Evolutionary conservation across 2,113 vertebrate genomes (phyloP), one percentile per base, ranked within the genome.

Genomic region (Oenanthe oenanthe): DNA sequence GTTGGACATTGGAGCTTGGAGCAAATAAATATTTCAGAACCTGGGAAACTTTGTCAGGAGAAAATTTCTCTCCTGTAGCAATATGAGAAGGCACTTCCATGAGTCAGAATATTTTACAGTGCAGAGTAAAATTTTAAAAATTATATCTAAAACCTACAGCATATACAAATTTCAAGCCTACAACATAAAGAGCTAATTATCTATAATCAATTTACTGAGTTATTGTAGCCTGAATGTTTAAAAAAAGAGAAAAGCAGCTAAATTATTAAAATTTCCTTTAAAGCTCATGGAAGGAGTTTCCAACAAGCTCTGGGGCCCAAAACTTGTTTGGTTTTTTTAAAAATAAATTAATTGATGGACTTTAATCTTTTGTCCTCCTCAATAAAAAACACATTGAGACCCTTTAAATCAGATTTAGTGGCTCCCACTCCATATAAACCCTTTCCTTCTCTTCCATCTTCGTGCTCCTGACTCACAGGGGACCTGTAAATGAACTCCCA

Each of bases 1-100:
- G 45, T 0, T 76, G 45, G 26, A 43, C 16, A 40, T 0, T 18
- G 18, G 7, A 13, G 42, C 17, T 50, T 28, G 43, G 4, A 54
- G 19, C 4, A 62, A 62, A 62, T 20, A 29, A 50, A 36, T n/a
- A 18, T 45, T 15, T 31, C 31, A 83, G 76, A 80, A 43, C 5
- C 11, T 14, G 32, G 9, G 22, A 58, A 85, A 28, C 3, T 57
- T 26, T 26, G 12, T 31, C 61, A 75, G 66, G 34, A 48, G 17
- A 53, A 40, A 63, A 65, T 3, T 26, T 17, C 72, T 50, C n/a
- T 36, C 51, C 63, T 18, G 2, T 8, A 20, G 54, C 17, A 26
- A 82, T 3, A 31, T 17, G 36, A 73, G 45, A 45, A 70, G 17
- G 31, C 8, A 40, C 6, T 72, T 53, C 21, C 48, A 10, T 11